Evolutionary conservation across 2,888 invertebrate genomes (phyloP), one percentile per base, ranked within the genome.

Genomic region (Miltochrista miniata): DNA sequence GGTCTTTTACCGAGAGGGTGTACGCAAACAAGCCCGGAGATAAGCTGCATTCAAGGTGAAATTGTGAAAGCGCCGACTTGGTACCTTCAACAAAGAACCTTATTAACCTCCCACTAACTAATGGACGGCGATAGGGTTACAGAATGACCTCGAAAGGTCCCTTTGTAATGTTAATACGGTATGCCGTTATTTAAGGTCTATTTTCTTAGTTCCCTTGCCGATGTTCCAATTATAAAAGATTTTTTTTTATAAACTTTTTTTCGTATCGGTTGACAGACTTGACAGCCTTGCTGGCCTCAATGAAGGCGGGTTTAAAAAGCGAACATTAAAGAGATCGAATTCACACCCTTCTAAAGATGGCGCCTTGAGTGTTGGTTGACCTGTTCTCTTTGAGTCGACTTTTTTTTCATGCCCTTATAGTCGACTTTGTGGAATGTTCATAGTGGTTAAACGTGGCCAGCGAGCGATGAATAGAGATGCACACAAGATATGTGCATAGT

Each of bases 401-500:
- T 79, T 81, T 24, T 24, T 82, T 83, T 79, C 75, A 76, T 72
- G 72, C 76, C 74, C 76, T 82, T 81, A 77, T 74, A 72, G 66
- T 69, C 65, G 61, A 56, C 59, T 61, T 64, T 70, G 63, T 65
- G 58, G 70, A 70, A 78, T 74, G 73, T 75, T 82, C 80, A 83
- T 70, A 69, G 80, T 83, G 81, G 82, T 79, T 75, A 81, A 72
- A 72, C 70, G 66, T 80, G 85, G 83, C 61, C 83, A 77, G 80
- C 70, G 59, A 67, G 63, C 70, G 73, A 61, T 87, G 86, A 86
- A 88, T 83, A 73, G 88, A 89, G 89, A 90, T 90, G 88, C 78
- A 87, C 80, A 89, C 88, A 87, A 64, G 88, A 90, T 88, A 89
- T 79, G 70, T 83, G 84, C 85, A 89, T 87, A 88, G 81, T 89